Evolutionary conservation across 1,140 invertebrate genomes (phyloP), one percentile per base, ranked within the genome.

Genomic region (Propsilocerus akamusi): DNA sequence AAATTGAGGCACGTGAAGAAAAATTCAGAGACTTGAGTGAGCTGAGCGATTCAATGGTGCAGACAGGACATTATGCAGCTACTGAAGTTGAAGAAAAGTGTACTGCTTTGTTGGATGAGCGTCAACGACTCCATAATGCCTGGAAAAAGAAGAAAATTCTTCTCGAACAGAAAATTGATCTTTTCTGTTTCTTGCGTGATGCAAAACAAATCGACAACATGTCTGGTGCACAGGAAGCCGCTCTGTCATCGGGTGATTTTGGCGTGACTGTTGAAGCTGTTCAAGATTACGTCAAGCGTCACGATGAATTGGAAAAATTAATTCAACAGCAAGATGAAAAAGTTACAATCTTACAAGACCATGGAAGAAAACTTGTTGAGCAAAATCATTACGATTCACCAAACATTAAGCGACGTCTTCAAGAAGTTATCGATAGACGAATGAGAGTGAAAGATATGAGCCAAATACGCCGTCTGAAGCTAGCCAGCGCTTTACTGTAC

Each of bases 381-480:
- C 88, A 92, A 61, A 84, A 88, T 61, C 96, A 99, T 67, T 98
- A 97, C 63, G 91, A 98, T 61, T 85, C 85, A 52, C 76, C 81
- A 17, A 79, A 81, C 24, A 97, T 99, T 48, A 73, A 77, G 41
- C 76, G 69, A 32, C 72, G 80, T 52, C 65, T 92, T 7, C 68
- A 73, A 22, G 79, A 83, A 53, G 81, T 88, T 26, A 71, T 81
- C 26, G 71, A 74, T 7, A 76, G 84, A 55, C 70, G 88, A 53
- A 69, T 73, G 49, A 77, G 80, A 62, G 80, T 84, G 53, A 74
- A 82, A 69, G 67, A 73, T 34, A 58, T 85, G 12, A 82, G 81
- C 55, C 69, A 68, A 0, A 62, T 68, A 1, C 73, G 79, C 23
- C 73, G 77, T 52, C 70, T 71, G 37, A 74, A 76, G 48, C 66